A percentile compares a stretch with the other conserved stretches of the same genome.
These are phyloP conservation scores for Leucophenga maculata DNA, from an alignment of 2,888 invertebrate species.

Conservation along the genomic window DNA sequence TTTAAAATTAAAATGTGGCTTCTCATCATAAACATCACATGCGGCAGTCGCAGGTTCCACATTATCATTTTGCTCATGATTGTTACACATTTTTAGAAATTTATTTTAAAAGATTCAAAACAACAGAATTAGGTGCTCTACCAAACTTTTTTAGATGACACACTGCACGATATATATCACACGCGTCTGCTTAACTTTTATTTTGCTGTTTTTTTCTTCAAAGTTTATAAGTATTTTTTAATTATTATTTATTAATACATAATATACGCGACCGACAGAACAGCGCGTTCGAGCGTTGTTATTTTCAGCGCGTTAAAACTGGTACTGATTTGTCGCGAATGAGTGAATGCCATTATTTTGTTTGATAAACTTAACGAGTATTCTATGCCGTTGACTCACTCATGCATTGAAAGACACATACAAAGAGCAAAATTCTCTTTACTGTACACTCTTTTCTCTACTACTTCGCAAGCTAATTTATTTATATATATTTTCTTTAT, in stretches of 20 bases:
- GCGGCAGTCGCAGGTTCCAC: background rate
- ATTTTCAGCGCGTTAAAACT: slow-evolving; percentile 3
- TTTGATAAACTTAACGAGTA: slow-evolving; percentile 1
- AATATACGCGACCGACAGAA: background rate
- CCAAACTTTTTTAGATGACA: too few relatives aligned
- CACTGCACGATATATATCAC: too few relatives aligned
- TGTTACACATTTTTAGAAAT: slow-evolving; percentile 5
- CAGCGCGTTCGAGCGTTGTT: slow-evolving; percentile 11
- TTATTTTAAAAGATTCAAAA: too few relatives aligned
- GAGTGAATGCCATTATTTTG: background rate
- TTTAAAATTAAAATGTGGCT: background rate
- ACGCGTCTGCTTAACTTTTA: background rate
- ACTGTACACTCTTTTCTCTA: too few relatives aligned
- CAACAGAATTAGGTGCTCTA: too few relatives aligned
- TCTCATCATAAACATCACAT: background rate
- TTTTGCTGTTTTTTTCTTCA: background rate
- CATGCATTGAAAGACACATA: background rate
- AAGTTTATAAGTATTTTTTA: background rate
- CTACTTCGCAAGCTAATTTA: too few relatives aligned
- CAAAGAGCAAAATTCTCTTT: too few relatives aligned
- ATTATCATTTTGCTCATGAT: background rate
- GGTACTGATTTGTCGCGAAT: background rate
- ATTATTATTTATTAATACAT: background rate
- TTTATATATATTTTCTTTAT: background rate
- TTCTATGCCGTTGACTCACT: background rate